Conservation (phyloP, 2,797 vertebrate species). For the Danio choprae region DNA sequence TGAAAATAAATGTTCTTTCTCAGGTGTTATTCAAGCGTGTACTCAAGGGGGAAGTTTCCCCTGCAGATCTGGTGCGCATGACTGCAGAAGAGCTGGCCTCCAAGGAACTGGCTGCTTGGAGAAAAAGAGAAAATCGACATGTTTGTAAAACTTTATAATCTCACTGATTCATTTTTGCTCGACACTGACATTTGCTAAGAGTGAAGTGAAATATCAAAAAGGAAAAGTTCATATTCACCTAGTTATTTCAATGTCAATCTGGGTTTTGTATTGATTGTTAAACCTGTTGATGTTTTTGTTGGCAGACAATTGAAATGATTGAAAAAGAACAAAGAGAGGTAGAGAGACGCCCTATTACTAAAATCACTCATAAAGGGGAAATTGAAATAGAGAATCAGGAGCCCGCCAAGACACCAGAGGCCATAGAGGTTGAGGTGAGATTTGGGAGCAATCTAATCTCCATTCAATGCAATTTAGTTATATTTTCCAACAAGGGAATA, state of each 20-base stretch:
- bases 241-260: neutral
- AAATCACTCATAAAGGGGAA: constrained; percentile 99
- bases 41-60: constrained; percentile 94
- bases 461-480: neutral
- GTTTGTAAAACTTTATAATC: constrained; percentile 77
- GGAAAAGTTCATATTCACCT: neutral
- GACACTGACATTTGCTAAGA: neutral
- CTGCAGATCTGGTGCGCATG: constrained; percentile 94
- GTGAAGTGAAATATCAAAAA: neutral
- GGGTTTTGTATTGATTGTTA: neutral
- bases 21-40: constrained; percentile 93
- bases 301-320: constrained; percentile 98
- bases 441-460: neutral
- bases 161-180: neutral
- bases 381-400: constrained; percentile 98
- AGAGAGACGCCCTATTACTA: constrained; percentile 96
- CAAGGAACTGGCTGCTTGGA: constrained; percentile 97
- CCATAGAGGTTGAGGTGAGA: constrained; percentile 85
- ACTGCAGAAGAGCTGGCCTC: constrained; percentile 97
- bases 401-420: constrained; percentile 88
- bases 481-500: neutral
- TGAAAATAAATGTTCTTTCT: constrained; percentile 22
- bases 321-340: constrained; percentile 97
- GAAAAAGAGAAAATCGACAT: constrained; percentile 96
- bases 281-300: constrained; percentile 24